Evolutionary conservation across 2,888 invertebrate species (phyloP), one percentile per base, ranked within the genome.

Genomic region (Endomychus coccineus): DNA sequence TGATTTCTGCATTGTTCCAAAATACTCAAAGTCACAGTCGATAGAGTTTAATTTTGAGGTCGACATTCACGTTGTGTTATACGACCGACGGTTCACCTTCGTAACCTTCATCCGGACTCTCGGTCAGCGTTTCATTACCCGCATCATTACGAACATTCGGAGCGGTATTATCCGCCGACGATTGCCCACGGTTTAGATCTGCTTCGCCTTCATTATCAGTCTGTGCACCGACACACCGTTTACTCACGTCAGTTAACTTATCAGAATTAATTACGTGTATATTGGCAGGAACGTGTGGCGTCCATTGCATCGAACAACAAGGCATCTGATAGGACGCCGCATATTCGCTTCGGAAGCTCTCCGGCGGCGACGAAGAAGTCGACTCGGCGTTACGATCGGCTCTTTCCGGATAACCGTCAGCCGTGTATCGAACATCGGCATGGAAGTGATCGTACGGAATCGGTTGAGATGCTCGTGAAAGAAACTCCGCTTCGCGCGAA

Each of bases 401-500:
- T 5, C 40, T 16, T 12, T 41, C 35, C 0, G 83, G 83, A 60
- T 83, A 83, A 4, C 84, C 83, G 34, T 50, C 49, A 3, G 50
- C 58, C 2, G 84, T 84, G 54, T 83, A 83, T 47, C 83, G 70
- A 48, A 55, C 25, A 35, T 74, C 74, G 25, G 68, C 62, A 34
- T 69, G 67, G 54, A 69, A 69, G 49, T 66, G 68, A 46, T 71
- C 75, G 50, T 72, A 71, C 3, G 68, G 61, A 2, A 68, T 64
- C 2, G 66, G 62, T 30, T 64, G 63, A 14, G 71, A 65, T 35
- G 54, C 55, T 34, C 73, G 68, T 33, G 75, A 71, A 21, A 77
- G 66, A 54, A 76, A 77, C 56, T 79, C 78, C 3, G 78, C 78
- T 51, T 79, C 78, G 22, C 78, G 66, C 13, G 77, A 75, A 50